A percentile compares a stretch with the other conserved stretches of the same genome.
Conservation (phyloP, 2,888 invertebrate genomes). For the Papilio elwesi region DNA sequence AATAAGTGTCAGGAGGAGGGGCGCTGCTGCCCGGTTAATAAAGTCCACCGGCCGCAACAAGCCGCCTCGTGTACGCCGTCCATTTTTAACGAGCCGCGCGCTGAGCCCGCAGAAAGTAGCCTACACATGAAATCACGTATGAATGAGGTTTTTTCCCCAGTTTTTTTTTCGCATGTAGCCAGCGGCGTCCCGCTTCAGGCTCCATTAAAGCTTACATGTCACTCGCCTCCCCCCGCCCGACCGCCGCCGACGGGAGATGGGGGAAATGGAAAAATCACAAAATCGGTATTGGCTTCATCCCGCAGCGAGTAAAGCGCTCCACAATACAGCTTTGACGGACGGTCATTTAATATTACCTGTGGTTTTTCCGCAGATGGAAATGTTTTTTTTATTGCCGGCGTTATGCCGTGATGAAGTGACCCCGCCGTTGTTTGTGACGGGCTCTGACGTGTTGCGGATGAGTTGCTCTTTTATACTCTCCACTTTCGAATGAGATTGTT, state of each 20-base stretch:
- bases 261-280: conserved; percentile 75
- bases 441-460: conserved; percentile 72
- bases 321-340: conserved; percentile 83
- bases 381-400: conserved; percentile 79
- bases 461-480: conserved; percentile 75
- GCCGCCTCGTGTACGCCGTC: conserved; percentile 73
- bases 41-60: conserved; percentile 80
- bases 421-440: conserved; percentile 78
- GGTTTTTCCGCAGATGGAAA: conserved; percentile 83
- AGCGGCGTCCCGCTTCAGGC: conserved; percentile 74
- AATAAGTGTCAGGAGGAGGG: conserved; percentile 61
- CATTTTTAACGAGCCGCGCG: conserved; percentile 82
- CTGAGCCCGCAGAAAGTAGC: conserved; percentile 81
- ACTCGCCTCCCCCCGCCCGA: conserved; percentile 62
- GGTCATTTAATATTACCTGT: conserved; percentile 84
- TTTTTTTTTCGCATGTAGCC: conserved; percentile 80
- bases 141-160: conserved; percentile 79
- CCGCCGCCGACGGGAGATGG: conserved; percentile 44
- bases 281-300: conserved; percentile 80
- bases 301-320: conserved; percentile 71
- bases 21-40: conserved; percentile 73
- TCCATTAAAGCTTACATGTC: conserved; percentile 84
- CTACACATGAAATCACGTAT: conserved; percentile 84
- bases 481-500: conserved; percentile 66
- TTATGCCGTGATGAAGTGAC: conserved; percentile 82